Evolutionary conservation across 2,888 invertebrate species (phyloP).

Genomic region (Carcina quercana): DNA sequence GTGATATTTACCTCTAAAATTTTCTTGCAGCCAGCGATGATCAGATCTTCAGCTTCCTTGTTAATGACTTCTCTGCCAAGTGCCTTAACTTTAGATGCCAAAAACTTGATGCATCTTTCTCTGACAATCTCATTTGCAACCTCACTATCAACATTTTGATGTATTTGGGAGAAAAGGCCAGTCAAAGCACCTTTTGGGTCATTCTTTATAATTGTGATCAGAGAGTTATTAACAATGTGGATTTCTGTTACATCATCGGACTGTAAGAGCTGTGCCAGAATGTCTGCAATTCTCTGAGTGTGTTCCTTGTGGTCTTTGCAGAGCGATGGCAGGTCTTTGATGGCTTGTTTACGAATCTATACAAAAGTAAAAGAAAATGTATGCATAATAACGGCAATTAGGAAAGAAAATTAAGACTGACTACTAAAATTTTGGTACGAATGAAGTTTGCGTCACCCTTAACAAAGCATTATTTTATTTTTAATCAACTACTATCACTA

Average conservation of each 20-base stretch:
- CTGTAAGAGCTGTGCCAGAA: slow-evolving; percentile 92
- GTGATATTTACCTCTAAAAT: slow-evolving; percentile 86
- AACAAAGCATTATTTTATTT: too few species aligned
- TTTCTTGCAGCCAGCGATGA: slow-evolving; percentile 90
- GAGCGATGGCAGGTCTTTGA: slow-evolving; percentile 90
- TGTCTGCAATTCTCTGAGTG: slow-evolving; percentile 91
- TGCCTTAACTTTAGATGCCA: slow-evolving; percentile 86
- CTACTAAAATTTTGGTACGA: too few species aligned
- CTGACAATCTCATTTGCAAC: slow-evolving; percentile 81
- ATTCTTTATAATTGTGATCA: slow-evolving; percentile 84
- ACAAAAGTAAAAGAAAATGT: too few species aligned
- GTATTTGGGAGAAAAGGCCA: slow-evolving; percentile 73
- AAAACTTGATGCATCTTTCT: slow-evolving; percentile 91
- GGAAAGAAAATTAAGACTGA: too few species aligned
- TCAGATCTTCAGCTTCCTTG: slow-evolving; percentile 88
- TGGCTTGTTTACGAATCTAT: slow-evolving; percentile 96
- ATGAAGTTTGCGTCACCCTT: too few species aligned
- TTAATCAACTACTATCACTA: too few species aligned
- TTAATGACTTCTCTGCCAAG: slow-evolving; percentile 85
- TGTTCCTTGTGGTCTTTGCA: slow-evolving; percentile 91
- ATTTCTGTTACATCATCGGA: slow-evolving; percentile 90
- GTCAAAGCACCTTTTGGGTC: slow-evolving; percentile 79
- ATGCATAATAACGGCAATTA: too few species aligned
- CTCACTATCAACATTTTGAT: slow-evolving; percentile 60
- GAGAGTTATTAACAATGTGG: slow-evolving; percentile 87